Evolutionary conservation across 92 coral and sea anemone genomes (phyloP), one percentile per base, ranked within the genome.

Genomic region (Virgularia gustaviana): DNA sequence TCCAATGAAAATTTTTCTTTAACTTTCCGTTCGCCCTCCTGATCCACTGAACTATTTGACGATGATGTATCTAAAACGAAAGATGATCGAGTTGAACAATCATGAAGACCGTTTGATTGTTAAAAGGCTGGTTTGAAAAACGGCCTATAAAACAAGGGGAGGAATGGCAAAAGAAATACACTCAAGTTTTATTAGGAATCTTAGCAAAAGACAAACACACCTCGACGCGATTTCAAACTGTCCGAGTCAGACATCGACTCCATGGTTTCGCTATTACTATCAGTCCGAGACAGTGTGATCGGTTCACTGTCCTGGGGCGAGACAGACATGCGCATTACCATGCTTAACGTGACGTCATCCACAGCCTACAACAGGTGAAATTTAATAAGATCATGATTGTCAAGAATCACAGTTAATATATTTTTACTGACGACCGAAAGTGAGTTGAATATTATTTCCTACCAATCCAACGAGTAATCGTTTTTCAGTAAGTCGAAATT

Each of bases 11-110:
- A 67, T 34, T 45, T 67, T 45, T 67, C 70, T 86, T 84, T 61
- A 43, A 68, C 44, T 87, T 95, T 37, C 83, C 94, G 75, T 84
- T 85, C 18, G 88, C 87, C 63, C 89, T 84, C 2, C 94, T 89
- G 33, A 84, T 16, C 6, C 84, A 44, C 64, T 86, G 87, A 51
- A 81, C 77, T 83, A 86, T 41, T 4, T 86, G 88, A 75, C 87
- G 96, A 71, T 79, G 89, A 0, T 31, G 60, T 13, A 24, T 34
- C 74, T 67, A 19, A 19, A 67, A 41, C 24, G n/a, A n/a, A n/a
- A n/a, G n/a, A n/a, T n/a, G n/a, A n/a, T n/a, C n/a, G n/a, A 28
- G 2, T 16, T 42, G 31, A 36, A 63, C 27, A 35, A 36, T 35
- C 52, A 4, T 47, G 18, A 47, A 47, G 55, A 15, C 55, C 15